Conservation (phyloP, 2,797 vertebrate species). For the Epinephelus awoara region DNA sequence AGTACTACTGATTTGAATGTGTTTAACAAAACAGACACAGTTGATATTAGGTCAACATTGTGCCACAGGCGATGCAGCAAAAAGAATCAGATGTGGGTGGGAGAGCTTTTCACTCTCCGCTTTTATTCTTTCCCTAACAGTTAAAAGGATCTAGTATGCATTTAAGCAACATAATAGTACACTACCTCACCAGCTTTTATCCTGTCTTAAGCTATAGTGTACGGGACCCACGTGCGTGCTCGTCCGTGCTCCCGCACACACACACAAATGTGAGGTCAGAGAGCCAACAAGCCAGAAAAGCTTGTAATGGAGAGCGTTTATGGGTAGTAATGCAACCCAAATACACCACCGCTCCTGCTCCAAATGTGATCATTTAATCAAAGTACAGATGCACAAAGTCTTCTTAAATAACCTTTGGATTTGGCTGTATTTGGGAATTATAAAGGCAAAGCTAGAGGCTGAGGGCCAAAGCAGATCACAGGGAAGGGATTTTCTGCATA, state of each 20-base stretch:
- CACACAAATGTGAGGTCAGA: conserved; percentile 77
- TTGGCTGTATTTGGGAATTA: conserved; percentile 87
- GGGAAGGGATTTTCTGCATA: conserved; percentile 82
- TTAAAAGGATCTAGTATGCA: conserved; percentile 84
- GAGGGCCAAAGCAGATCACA: conserved; percentile 84
- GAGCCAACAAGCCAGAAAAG: conserved; percentile 82
- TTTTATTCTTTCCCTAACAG: conserved; percentile 81
- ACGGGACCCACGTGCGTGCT: conserved; percentile 56
- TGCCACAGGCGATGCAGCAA: conserved; percentile 78
- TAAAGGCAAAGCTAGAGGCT: conserved; percentile 82
- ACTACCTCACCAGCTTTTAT: conserved; percentile 83
- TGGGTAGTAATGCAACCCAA: conserved; percentile 84
- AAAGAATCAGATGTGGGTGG: conserved; percentile 83
- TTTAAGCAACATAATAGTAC: conserved; percentile 84
- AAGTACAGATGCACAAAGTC: conserved; percentile 87
- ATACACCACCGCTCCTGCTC: conserved; percentile 76
- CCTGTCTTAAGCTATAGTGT: conserved; percentile 83
- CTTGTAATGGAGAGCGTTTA: conserved; percentile 84
- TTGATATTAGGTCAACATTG: conserved; percentile 84
- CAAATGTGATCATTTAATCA: conserved; percentile 87
- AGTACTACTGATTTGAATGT: conserved; percentile 81
- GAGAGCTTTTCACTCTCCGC: conserved; percentile 81
- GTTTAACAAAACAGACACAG: conserved; percentile 85
- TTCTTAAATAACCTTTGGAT: conserved; percentile 88
- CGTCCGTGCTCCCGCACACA: conserved; percentile 53